Evolutionary conservation across 2,888 invertebrate genomes (phyloP), one percentile per base, ranked within the genome.

Genomic region (Tetramorium bicarinatum): DNA sequence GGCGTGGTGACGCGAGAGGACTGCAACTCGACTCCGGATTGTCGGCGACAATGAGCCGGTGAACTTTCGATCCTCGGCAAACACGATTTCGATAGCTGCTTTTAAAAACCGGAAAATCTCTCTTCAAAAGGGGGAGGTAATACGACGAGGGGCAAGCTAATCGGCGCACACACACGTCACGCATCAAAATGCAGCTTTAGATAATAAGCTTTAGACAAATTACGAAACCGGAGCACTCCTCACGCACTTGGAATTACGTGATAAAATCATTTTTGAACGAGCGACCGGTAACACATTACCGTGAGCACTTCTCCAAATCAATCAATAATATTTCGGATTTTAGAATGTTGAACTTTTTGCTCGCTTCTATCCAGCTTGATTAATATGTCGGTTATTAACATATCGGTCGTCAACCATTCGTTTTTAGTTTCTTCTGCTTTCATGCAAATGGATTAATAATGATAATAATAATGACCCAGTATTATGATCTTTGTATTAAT

Each of bases 1-100:
- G 89, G 89, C 86, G 89, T 87, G 82, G 86, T 79, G 88, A 81
- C 62, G 87, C 87, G 86, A 86, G 83, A 88, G 88, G 86, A 75
- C 66, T 92, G 94, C 92, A 94, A 94, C 91, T 92, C 93, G 94
- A 94, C 92, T 93, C 94, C 93, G 79, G 93, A 93, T 93, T 93
- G 92, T 88, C 89, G 88, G 87, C 90, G 90, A 93, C 93, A 94
- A 94, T 93, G 90, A 90, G 87, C 89, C 91, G 93, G 90, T 93
- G 92, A 94, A 93, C 93, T 93, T 94, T 94, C 93, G 92, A 92
- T 93, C 92, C 82, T 71, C 88, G 89, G 84, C 91, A 91, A 93
- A 93, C 90, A 92, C 87, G 90, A 92, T 86, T 85, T 83, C 74
- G 84, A 84, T 82, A 87, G 44, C 41, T 84, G 86, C 69, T 85